Conservation (phyloP, 2,797 vertebrate species). For the Crypturellus tataupa region DNA sequence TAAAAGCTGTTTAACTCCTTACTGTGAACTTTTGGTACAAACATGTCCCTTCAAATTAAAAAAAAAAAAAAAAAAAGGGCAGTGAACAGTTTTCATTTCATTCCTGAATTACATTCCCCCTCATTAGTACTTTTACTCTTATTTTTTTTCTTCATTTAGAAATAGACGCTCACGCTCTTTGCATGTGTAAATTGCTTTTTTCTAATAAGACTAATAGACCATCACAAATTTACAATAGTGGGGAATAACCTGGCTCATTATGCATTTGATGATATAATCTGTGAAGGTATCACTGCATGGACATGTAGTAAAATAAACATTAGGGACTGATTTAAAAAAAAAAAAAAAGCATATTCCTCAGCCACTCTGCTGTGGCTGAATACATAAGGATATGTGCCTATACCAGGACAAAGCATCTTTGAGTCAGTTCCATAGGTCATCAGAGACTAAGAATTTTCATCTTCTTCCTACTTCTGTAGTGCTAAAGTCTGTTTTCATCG, state of each 20-base stretch:
- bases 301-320: slow-evolving; percentile 17
- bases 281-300: not conserved
- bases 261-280: not conserved
- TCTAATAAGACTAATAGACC: slow-evolving; percentile 58
- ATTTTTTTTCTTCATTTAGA: not conserved
- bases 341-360: not conserved
- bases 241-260: slow-evolving; percentile 50
- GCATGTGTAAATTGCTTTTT: slow-evolving; percentile 27
- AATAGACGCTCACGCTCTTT: not conserved
- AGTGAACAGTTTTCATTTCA: not conserved
- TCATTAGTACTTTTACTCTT: not conserved
- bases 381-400: not conserved
- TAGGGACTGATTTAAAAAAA: not conserved
- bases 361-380: not conserved
- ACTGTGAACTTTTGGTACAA: not conserved
- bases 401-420: fast-evolving
- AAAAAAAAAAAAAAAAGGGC: too few relatives aligned
- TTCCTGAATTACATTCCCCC: not conserved
- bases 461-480: not conserved
- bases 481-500: not conserved
- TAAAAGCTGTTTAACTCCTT: not conserved
- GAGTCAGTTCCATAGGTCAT: not conserved
- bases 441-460: not conserved
- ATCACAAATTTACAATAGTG: slow-evolving; percentile 22
- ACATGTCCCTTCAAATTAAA: not conserved